These are phyloP conservation scores for Anguilla obscura DNA, from an alignment of 2,797 vertebrate species.

Conservation along the genomic window DNA sequence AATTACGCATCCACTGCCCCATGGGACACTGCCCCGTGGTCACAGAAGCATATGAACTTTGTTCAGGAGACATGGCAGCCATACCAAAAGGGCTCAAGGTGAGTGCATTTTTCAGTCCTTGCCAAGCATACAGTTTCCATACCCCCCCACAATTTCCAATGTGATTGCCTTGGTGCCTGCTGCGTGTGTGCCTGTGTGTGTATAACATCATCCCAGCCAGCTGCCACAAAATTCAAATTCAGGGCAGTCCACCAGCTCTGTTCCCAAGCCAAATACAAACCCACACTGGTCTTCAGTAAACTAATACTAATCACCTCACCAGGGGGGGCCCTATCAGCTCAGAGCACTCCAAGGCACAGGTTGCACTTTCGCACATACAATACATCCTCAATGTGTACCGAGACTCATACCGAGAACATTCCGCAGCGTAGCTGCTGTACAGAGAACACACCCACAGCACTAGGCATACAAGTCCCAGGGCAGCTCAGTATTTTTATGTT, in stretches of 20 bases:
- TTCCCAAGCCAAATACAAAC: background rate
- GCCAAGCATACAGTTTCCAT: background rate
- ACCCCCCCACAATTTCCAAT: background rate
- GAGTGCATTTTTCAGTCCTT: background rate
- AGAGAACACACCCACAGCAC: background rate
- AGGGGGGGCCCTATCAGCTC: background rate
- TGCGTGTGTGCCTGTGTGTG: slow-evolving; percentile 5
- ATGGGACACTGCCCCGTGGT: background rate
- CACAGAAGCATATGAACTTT: background rate
- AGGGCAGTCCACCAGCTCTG: background rate
- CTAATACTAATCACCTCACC: background rate
- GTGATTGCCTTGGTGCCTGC: background rate
- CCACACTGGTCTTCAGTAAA: background rate
- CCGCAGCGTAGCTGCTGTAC: background rate
- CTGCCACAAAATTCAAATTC: background rate
- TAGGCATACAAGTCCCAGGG: background rate
- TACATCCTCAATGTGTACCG: background rate
- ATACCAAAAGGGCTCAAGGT: background rate
- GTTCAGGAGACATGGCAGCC: background rate
- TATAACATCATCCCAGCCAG: slow-evolving; percentile 11
- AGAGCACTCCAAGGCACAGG: background rate
- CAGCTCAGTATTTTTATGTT: slow-evolving; percentile 3
- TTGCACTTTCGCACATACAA: background rate
- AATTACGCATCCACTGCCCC: too few relatives aligned
- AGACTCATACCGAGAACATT: background rate